Evolutionary conservation across 2,888 invertebrate genomes (phyloP).

Genomic region (Sclerodermus sp.): DNA sequence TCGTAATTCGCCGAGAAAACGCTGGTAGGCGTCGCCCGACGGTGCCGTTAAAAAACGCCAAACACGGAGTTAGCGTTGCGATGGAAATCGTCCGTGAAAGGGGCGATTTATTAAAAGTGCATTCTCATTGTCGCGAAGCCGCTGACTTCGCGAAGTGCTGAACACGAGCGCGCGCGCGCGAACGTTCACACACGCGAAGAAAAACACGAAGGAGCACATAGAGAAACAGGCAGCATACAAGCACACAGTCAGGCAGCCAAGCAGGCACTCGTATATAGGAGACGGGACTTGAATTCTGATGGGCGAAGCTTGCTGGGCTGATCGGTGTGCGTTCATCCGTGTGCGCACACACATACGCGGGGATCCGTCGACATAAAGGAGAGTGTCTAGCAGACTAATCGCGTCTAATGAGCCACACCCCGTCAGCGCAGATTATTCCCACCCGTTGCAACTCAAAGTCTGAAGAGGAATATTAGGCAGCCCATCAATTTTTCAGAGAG

Average conservation of each 20-base stretch:
- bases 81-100: constrained; percentile 34
- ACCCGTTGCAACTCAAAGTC: constrained; percentile 11
- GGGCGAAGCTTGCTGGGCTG: constrained; percentile 18
- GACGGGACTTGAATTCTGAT: constrained; percentile 37
- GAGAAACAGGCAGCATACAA: constrained; percentile 8
- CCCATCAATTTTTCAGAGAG: neutral
- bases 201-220: constrained; percentile 15
- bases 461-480: neutral
- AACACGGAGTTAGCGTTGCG: neutral
- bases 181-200: no score
- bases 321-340: neutral
- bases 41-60: constrained; percentile 5
- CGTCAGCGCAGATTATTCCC: constrained; percentile 41
- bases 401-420: constrained; percentile 46
- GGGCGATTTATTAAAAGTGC: constrained; percentile 54
- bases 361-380: constrained; percentile 24
- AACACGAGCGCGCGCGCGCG: no score
- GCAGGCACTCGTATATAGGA: constrained; percentile 11
- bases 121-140: constrained; percentile 47
- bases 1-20: no score
- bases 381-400: constrained; percentile 42
- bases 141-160: constrained; percentile 42
- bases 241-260: constrained; percentile 12
- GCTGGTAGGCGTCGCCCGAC: constrained; percentile 3
- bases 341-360: constrained; percentile 1